Percentiles rank a stretch among this genome's conserved stretches.
These are phyloP conservation scores for Diaprepes abbreviatus DNA, from an alignment of 2,888 invertebrate genomes.

Conservation along the genomic window DNA sequence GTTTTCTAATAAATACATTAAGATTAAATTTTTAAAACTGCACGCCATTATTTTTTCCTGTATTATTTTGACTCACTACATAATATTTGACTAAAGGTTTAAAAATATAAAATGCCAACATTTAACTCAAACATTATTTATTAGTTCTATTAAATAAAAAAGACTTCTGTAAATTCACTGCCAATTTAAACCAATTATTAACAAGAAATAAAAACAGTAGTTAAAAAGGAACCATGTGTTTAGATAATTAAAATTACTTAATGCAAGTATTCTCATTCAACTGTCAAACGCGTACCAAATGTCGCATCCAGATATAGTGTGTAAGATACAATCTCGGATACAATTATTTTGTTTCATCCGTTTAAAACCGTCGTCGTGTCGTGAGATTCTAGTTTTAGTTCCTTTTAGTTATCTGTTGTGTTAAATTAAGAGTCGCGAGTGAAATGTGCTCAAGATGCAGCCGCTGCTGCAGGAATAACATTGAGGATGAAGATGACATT, in stretches of 20 bases:
- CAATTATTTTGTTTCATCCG: conserved; percentile 35
- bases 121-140: too few relatives aligned
- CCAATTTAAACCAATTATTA: background rate
- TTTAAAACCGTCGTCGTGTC: conserved; percentile 19
- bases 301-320: conserved; percentile 31
- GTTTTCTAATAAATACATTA: too few relatives aligned
- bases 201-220: background rate
- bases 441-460: conserved; percentile 67
- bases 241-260: conserved; percentile 9
- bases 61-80: too few relatives aligned
- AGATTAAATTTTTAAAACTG: too few relatives aligned
- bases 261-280: conserved; percentile 8
- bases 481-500: conserved; percentile 64
- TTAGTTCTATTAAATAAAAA: too few relatives aligned
- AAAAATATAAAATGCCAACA: too few relatives aligned
- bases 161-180: conserved; percentile 10
- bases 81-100: too few relatives aligned
- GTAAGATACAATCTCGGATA: conserved; percentile 21
- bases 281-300: conserved; percentile 12
- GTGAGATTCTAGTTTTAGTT: conserved; percentile 36
- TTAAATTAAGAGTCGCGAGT: conserved; percentile 39
- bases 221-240: conserved; percentile 6
- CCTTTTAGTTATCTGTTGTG: conserved; percentile 35
- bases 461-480: conserved; percentile 64
- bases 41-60: too few relatives aligned